Base-by-base conservation (phyloP, 2,113 vertebrate species). In the Neotoma lepida region DNA sequence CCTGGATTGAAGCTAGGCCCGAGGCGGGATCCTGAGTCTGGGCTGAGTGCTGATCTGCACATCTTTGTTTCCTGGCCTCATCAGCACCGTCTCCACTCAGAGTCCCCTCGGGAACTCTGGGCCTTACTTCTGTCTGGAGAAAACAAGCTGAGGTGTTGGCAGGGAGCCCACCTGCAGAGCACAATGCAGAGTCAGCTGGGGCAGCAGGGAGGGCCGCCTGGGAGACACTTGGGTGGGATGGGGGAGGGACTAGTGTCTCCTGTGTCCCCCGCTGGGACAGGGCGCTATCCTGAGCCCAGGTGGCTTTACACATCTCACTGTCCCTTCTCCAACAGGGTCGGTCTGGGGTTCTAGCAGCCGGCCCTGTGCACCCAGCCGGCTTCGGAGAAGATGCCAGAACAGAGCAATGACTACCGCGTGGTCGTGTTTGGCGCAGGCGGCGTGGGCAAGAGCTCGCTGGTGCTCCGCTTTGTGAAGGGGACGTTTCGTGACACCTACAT, bases 401-500 rank as follows among this genome's bases (percentile, higher is more conserved):
- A 99, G 97, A 99, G 99, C 97, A 99, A 99, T 78, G 99, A 99
- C 90, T 99, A 99, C 98, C 99, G 99, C 0, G 99, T 99, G 98
- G 99, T 99, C 98, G 99, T 99, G 97, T 99, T 99, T 0, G 99
- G 99, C 0, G 99, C 99, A 0, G 99, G 99, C 0, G 99, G 99
- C 4, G 99, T 99, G 66, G 99, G 99, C 74, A 99, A 99, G 98
- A 99, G 99, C 98, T 99, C 99, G 12, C 98, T 99, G 98, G 99
- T 99, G 93, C 98, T 99, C 94, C 99, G 99, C 85, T 99, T 99
- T 8, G 99, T 99, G 39, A 99, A 99, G 97, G 99, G 99, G 78
- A 99, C 99, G 20, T 99, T 99, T 98, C 99, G 99, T 0, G 99
- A 99, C 98, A 99, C 99, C 88, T 99, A 99, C 98, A 99, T 99